Percentiles rank a stretch among this genome's conserved stretches.
Evolutionary conservation across 2,797 vertebrate species (phyloP).

Genomic region (Mionectes olivaceus): DNA sequence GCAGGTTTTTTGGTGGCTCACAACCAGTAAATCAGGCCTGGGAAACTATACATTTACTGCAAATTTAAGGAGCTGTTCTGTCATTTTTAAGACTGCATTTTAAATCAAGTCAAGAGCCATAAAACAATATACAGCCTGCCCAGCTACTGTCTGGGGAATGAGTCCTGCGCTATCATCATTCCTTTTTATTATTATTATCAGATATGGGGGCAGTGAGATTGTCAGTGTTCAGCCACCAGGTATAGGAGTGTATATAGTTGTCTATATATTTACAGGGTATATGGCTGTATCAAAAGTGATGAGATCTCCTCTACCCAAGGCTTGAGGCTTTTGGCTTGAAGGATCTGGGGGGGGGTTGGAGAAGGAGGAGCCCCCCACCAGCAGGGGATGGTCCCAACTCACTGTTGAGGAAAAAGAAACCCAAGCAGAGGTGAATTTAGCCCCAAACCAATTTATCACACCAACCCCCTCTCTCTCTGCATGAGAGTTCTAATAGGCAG

Average conservation of each 20-base stretch:
- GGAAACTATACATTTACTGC: constrained; percentile 65
- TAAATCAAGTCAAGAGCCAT: constrained; percentile 74
- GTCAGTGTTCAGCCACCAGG: neutral
- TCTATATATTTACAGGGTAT: neutral
- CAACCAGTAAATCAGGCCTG: constrained; percentile 74
- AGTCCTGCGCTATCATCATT: neutral
- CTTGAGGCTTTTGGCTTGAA: neutral
- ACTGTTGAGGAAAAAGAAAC: neutral
- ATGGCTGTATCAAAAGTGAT: accelerated
- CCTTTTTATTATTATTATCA: neutral
- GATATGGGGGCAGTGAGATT: neutral
- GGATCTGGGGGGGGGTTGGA: neutral
- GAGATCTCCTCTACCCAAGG: neutral
- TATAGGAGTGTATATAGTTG: neutral
- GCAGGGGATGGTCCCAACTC: neutral
- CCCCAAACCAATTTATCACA: neutral
- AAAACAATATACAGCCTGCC: constrained; percentile 58
- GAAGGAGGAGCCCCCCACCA: neutral
- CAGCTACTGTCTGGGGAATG: constrained; percentile 20
- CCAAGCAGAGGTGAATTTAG: neutral
- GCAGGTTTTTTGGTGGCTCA: constrained; percentile 45
- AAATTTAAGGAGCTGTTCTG: constrained; percentile 75
- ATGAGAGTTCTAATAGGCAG: constrained; percentile 54
- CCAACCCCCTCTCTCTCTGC: constrained; percentile 5
- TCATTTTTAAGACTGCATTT: constrained; percentile 67